Percentiles rank a stretch among this genome's conserved stretches.
These are phyloP conservation scores for Drosophila trapezifrons DNA, from an alignment of 1,140 invertebrate genomes.

Conservation along the genomic window DNA sequence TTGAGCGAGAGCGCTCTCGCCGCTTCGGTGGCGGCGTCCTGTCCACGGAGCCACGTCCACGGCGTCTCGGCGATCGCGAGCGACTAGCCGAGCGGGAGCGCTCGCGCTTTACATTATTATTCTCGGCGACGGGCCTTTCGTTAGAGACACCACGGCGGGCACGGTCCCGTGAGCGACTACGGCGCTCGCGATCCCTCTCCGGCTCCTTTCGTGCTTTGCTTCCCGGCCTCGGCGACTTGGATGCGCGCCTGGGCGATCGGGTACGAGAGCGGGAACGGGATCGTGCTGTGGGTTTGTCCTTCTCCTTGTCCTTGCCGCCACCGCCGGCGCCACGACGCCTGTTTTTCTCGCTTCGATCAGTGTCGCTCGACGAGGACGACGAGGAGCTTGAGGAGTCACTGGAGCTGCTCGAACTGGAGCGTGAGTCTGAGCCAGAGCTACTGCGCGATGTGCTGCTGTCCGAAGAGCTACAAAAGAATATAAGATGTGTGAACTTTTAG, in stretches of 20 bases:
- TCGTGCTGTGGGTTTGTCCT: slow-evolving; percentile 53
- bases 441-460: slow-evolving; percentile 89
- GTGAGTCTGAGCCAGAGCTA: slow-evolving; percentile 90
- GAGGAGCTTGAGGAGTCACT: slow-evolving; percentile 86
- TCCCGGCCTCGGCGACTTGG: slow-evolving; percentile 74
- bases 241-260: slow-evolving; percentile 84
- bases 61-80: slow-evolving; percentile 72
- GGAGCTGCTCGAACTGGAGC: slow-evolving; percentile 90
- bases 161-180: slow-evolving; percentile 56
- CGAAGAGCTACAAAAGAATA: slow-evolving; percentile 62
- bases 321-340: slow-evolving; percentile 84
- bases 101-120: slow-evolving; percentile 66
- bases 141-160: slow-evolving; percentile 51
- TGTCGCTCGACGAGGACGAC: slow-evolving; percentile 86
- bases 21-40: slow-evolving; percentile 70
- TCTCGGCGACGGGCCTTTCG: slow-evolving; percentile 45
- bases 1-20: slow-evolving; percentile 86
- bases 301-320: slow-evolving; percentile 75
- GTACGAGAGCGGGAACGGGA: slow-evolving; percentile 51
- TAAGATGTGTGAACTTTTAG: no score
- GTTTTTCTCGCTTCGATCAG: slow-evolving; percentile 74
- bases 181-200: slow-evolving; percentile 60
- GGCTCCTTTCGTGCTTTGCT: slow-evolving; percentile 72
- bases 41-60: slow-evolving; percentile 73
- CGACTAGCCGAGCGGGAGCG: slow-evolving; percentile 69